These are phyloP conservation scores for Gastrophysa polygoni DNA, from an alignment of 2,888 invertebrate genomes.

Conservation along the genomic window DNA sequence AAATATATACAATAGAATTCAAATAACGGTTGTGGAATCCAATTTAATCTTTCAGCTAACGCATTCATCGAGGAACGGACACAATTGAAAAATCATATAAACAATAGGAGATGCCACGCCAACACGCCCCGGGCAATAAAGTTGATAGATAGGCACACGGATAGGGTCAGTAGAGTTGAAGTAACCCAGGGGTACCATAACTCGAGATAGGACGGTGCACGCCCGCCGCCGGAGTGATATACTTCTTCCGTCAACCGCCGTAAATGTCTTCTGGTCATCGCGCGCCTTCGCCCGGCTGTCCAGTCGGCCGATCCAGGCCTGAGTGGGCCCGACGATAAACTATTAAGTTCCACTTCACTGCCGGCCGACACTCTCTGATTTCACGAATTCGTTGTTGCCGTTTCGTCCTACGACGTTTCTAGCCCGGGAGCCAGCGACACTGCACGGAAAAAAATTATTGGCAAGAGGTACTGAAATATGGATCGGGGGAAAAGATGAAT, in stretches of 20 bases:
- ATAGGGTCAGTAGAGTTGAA: conserved; percentile 54
- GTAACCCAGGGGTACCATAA: conserved; percentile 58
- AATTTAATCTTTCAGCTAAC: conserved; percentile 35
- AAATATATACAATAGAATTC: conserved; percentile 34
- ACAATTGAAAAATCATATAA: conserved; percentile 55
- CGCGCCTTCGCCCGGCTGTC: conserved; percentile 37
- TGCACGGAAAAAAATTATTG: no score
- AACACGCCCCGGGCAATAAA: conserved; percentile 54
- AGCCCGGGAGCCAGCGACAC: no score
- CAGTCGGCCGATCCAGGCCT: conserved; percentile 16
- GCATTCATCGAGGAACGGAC: conserved; percentile 35
- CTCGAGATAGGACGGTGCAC: conserved; percentile 47
- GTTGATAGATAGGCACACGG: conserved; percentile 56
- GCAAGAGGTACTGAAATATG: no score
- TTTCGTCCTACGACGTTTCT: conserved; percentile 26
- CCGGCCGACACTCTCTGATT: conserved; percentile 30
- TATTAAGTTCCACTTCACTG: conserved; percentile 49
- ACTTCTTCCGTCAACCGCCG: conserved; percentile 58
- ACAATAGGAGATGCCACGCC: conserved; percentile 57
- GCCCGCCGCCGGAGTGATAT: conserved; percentile 53
- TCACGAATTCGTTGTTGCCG: conserved; percentile 28
- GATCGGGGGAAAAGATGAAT: no score
- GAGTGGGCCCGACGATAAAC: conserved; percentile 21
- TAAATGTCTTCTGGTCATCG: conserved; percentile 58
- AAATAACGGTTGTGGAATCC: conserved; percentile 35